A percentile compares a stretch with the other conserved stretches of the same genome.
Conservation (phyloP, 2,888 invertebrate species). For the Amphimallon solstitiale region DNA sequence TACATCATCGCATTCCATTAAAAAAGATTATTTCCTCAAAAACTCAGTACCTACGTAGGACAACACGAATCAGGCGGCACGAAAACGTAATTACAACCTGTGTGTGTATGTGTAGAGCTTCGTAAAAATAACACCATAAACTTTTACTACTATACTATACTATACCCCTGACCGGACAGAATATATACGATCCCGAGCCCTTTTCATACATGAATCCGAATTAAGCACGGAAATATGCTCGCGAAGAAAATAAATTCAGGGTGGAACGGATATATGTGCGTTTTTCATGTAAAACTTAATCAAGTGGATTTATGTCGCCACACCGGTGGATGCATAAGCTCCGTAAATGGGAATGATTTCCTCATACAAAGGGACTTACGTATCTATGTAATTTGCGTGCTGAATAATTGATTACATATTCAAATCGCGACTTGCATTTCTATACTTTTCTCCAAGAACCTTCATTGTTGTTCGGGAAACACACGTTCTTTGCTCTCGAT, state of each 20-base stretch:
- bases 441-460: neutral
- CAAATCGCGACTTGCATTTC: neutral
- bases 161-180: neutral
- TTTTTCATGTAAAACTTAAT: conserved; percentile 17
- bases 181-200: conserved; percentile 23
- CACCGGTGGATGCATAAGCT: conserved; percentile 2
- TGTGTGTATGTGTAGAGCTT: too few relatives aligned
- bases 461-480: neutral
- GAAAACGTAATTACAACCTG: conserved; percentile 6
- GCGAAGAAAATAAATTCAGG: conserved; percentile 19
- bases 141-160: neutral
- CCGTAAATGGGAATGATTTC: conserved; percentile 18
- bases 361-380: neutral
- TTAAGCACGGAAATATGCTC: conserved; percentile 28
- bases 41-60: too few relatives aligned
- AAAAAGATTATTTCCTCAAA: neutral
- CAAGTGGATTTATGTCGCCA: conserved; percentile 11
- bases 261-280: conserved; percentile 4
- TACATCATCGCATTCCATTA: neutral
- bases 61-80: too few relatives aligned
- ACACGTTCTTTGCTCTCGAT: neutral
- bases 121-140: conserved; percentile 1
- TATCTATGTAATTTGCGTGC: neutral
- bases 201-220: conserved; percentile 14
- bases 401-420: conserved; percentile 15